A percentile compares a stretch with the other conserved stretches of the same genome.
Conservation (phyloP, 1,140 invertebrate species). For the Lepidurus couesii region DNA sequence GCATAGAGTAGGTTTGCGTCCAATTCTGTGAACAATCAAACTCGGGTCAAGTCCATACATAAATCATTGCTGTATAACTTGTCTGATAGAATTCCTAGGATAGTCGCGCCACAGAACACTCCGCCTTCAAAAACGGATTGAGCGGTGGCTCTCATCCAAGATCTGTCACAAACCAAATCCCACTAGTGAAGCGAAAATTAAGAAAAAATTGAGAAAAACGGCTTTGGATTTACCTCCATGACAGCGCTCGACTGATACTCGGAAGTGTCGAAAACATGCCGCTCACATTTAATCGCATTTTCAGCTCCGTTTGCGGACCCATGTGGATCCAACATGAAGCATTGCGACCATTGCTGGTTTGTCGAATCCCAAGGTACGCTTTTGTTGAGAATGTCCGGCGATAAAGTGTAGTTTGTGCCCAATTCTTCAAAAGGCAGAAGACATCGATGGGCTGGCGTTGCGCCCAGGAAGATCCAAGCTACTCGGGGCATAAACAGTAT, state of each 20-base stretch:
- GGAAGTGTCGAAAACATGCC: background rate
- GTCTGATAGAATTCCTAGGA: background rate
- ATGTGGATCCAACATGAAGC: background rate
- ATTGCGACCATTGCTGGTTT: background rate
- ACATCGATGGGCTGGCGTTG: background rate
- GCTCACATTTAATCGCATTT: background rate
- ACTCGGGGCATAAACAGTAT: background rate
- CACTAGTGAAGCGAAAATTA: background rate
- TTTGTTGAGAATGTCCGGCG: background rate
- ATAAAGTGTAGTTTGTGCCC: background rate
- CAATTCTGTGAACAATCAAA: conserved; percentile 33
- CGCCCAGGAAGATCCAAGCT: background rate
- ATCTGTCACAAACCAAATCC: background rate
- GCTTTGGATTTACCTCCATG: background rate
- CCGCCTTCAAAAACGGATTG: background rate
- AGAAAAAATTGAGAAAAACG: background rate
- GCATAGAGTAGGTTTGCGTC: conserved; percentile 35
- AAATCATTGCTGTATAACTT: background rate
- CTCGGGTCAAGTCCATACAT: background rate
- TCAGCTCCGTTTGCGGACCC: background rate
- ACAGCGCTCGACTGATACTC: background rate
- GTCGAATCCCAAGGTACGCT: background rate
- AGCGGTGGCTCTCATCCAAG: conserved; percentile 6
- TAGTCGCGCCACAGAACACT: background rate
- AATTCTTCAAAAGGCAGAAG: background rate